Evolutionary conservation across 2,888 invertebrate genomes (phyloP), one percentile per base, ranked within the genome.

Genomic region (Tortrix viridana): DNA sequence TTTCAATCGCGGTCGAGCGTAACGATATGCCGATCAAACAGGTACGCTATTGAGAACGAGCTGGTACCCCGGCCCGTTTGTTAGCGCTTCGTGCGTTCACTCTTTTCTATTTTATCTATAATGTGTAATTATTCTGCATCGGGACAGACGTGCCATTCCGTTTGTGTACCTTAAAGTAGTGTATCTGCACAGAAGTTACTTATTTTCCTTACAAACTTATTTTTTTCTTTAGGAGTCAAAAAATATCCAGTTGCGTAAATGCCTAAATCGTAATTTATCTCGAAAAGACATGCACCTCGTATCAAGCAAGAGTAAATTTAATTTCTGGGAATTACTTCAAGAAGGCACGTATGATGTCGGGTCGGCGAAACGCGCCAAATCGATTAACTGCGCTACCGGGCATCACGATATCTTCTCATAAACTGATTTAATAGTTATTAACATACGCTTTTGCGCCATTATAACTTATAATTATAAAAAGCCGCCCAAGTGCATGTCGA

Each of bases 331-430:
- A 32, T 12, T 32, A 32, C 32, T 32, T 12, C 12, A 32, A 12
- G 32, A 32, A 32, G 9, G 32, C 32, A 32, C 7, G 9, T 32
- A 32, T 32, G 32, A 32, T 32, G 32, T 32, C 32, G 32, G 3
- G 32, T 32, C 81, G 32, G 32, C 12, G 32, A 32, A 32, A 32
- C 84, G 77, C 76, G 69, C 68, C 81, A 71, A 86, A 88, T 86
- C 80, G 84, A 88, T 89, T 88, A 75, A 32, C 63, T 72, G 68
- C 77, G 83, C 87, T 88, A 85, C 88, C 80, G 87, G 80, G 71
- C 75, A 76, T 74, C 70, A 47, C 53, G 61, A 60, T 65, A 66
- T 65, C 19, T 46, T 62, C 50, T 46, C 65, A 38, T 50, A 65
- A 65, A 60, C 50, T 14, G 44, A 56, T 32, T 62, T 47, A 37